Evolutionary conservation across 2,888 invertebrate genomes (phyloP), one percentile per base, ranked within the genome.

Genomic region (Cecidostiba fungosa): DNA sequence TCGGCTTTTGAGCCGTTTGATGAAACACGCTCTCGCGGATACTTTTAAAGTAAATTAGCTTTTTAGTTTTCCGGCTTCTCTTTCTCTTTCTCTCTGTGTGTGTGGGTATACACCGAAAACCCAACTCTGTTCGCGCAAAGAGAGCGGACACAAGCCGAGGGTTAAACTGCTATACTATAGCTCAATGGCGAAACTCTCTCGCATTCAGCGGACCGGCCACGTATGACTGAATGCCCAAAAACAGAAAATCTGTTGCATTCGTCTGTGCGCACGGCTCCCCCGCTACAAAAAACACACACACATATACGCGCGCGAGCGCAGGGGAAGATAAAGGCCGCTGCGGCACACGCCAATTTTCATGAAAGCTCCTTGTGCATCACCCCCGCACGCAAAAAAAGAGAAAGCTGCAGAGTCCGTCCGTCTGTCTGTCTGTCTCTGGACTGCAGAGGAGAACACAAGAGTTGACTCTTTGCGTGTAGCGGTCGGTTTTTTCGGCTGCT

Each of bases 31-130:
- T 85, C 86, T 84, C 87, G 84, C 86, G 80, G 90, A 92, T 92
- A 93, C 93, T 93, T 93, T 93, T 92, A 92, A 93, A 93, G 92
- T 93, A 93, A 93, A 93, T 93, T 93, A 93, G 92, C 93, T 93
- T 93, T 93, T 93, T 92, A 93, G 93, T 93, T 93, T 92, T 91
- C 90, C 90, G 23, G n/a, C 10, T n/a, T 50, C 19, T 10, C 50
- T 50, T 3, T 16, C 47, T 50, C 14, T 50, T 19, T 19, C 47
- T 50, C 4, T 59, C 19, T 90, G 91, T 36, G 26, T 8, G 8
- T 54, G n/a, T 69, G 62, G 6, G 19, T 72, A 66, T 54, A 70
- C 19, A 54, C 78, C 39, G 50, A 29, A 50, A 50, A 5, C 36
- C 91, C 91, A 90, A 92, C 90, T 89, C 88, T 86, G 89, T 87